Percentiles rank a stretch among this genome's conserved stretches.
Conservation (phyloP, 2,888 invertebrate species). For the Melanargia galathea region DNA sequence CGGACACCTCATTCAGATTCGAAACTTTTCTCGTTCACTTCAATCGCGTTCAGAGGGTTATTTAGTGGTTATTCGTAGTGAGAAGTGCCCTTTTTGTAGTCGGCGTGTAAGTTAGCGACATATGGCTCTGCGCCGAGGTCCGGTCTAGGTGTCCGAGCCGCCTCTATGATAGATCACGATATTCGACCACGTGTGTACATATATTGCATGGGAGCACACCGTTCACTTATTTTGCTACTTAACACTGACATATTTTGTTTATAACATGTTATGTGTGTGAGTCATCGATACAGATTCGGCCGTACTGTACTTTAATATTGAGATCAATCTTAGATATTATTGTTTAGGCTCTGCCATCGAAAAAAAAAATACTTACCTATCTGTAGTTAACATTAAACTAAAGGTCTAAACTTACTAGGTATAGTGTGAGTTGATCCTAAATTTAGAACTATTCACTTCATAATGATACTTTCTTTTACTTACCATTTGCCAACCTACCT, state of each 20-base stretch:
- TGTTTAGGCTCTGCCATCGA: neutral
- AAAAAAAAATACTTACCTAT: neutral
- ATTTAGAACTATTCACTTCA: neutral
- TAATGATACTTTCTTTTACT: too few species aligned
- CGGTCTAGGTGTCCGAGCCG: conserved; percentile 60
- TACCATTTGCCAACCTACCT: too few species aligned
- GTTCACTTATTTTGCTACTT: conserved; percentile 76
- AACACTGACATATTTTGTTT: conserved; percentile 39
- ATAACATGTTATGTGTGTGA: conserved; percentile 15
- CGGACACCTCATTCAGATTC: conserved; percentile 44
- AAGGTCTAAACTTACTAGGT: neutral
- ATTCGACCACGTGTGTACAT: conserved; percentile 67
- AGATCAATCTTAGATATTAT: conserved; percentile 2
- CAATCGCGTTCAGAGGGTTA: conserved; percentile 33
- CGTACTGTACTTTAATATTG: conserved; percentile 2
- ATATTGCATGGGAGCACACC: conserved; percentile 70
- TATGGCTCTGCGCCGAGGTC: conserved; percentile 73
- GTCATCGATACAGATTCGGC: conserved; percentile 14
- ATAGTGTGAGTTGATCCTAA: too few species aligned
- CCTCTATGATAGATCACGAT: conserved; percentile 68
- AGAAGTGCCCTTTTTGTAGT: conserved; percentile 64
- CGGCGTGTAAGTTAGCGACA: conserved; percentile 72
- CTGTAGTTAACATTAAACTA: neutral
- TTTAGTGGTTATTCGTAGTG: conserved; percentile 58
- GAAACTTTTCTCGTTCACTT: conserved; percentile 31